These are phyloP conservation scores for Suillia variegata DNA, from an alignment of 2,888 invertebrate genomes.

Conservation along the genomic window DNA sequence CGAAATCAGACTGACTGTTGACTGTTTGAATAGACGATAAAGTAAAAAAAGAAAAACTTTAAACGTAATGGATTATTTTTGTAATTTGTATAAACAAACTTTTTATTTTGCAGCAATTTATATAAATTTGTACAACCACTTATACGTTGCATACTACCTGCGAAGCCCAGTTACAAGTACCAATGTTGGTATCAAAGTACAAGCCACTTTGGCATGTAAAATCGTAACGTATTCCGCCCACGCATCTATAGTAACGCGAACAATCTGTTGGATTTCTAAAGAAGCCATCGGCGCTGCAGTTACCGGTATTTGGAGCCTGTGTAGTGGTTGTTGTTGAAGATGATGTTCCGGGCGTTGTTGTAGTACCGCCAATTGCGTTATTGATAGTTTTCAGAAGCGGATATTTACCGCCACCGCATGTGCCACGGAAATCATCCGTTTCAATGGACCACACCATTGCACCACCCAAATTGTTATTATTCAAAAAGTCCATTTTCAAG, in stretches of 20 bases:
- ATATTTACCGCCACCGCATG: slow-evolving; percentile 68
- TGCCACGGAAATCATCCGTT: slow-evolving; percentile 91
- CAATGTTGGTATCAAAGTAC: slow-evolving; percentile 21
- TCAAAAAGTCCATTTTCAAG: slow-evolving; percentile 81
- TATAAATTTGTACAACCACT: too few relatives aligned
- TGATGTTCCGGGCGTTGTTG: slow-evolving; percentile 7
- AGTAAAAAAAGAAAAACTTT: too few relatives aligned
- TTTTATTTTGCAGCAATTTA: too few relatives aligned
- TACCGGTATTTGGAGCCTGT: neutral
- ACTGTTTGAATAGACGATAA: too few relatives aligned
- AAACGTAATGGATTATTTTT: too few relatives aligned
- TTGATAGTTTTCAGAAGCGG: slow-evolving; percentile 64
- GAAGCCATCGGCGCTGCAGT: slow-evolving; percentile 52
- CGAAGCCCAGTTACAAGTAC: slow-evolving; percentile 20
- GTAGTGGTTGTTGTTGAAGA: too few relatives aligned
- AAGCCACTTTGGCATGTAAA: slow-evolving; percentile 63
- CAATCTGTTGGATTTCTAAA: slow-evolving; percentile 70
- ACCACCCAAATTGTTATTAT: slow-evolving; percentile 80
- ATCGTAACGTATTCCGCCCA: slow-evolving; percentile 61
- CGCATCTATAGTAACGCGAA: slow-evolving; percentile 72
- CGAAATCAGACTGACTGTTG: too few relatives aligned
- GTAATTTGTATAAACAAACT: too few relatives aligned
- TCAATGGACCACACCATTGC: slow-evolving; percentile 72
- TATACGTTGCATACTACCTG: too few relatives aligned
- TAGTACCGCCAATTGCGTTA: neutral